Base-by-base conservation (phyloP, 2,797 vertebrate genomes). In the Huso huso region DNA sequence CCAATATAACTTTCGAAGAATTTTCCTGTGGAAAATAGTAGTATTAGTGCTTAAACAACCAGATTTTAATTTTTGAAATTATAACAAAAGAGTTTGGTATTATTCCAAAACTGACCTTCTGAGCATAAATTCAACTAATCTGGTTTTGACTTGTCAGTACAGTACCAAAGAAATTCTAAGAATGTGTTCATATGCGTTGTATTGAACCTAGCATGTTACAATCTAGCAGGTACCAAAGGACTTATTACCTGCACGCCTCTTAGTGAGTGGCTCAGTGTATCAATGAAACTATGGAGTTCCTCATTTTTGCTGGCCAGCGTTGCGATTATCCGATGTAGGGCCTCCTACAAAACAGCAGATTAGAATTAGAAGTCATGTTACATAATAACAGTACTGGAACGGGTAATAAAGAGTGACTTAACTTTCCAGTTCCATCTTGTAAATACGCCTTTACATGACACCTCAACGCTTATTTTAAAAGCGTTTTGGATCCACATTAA, bases 261-360 rank as follows among this genome's bases (percentile, higher is more conserved):
- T 71, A 94, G 76, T 12, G 88, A 91, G 71, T 85, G 81, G 69
- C 90, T 88, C 51, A 97, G 76, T 7, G 86, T 86, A 63, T 94
- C 93, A 78, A 95, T 89, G 78, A 97, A 95, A 81, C 84, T 89
- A 68, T 93, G 90, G 52, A 98, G 93, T 84, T 98, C 95, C 75
- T 94, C 92, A 70, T 94, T 95, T 86, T 97, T 97, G 85, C 82
- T 94, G 61, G 93, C 86, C 70, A 97, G 80, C 2, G 94, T 97
- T 81, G 85, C 85, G 69, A 96, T 93, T 82, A 98, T 97, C 81
- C 94, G 92, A 73, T 91, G 87, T 75, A 97, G 84, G 72, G 93
- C 93, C 83, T 95, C 94, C 95, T 98, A 81, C 15, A 62, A 64
- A 8, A 57, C 48, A 62, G 12, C 51, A 10, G 23, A 49, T 37